Base-by-base conservation (phyloP, 2,113 vertebrate species). In the Oryzias woworae region DNA sequence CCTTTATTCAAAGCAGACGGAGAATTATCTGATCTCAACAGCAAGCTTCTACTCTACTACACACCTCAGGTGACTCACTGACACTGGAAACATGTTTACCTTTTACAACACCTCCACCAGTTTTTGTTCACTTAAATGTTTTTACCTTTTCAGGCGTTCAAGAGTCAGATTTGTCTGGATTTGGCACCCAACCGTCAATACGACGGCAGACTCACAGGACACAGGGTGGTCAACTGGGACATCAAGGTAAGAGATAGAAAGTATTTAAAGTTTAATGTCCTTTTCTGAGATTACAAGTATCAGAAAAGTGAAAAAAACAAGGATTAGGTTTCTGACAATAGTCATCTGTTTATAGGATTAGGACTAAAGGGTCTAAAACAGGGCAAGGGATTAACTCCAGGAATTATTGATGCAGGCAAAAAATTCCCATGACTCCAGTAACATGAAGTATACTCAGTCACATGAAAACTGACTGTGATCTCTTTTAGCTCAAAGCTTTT, bases 141-240 rank as follows among this genome's bases (percentile, higher is more conserved):
- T 13, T 47, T 14, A 68, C n/a, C n/a, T 51, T 55, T 65, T 26
- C 65, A 98, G 97, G 97, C 97, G 59, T 98, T 95, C 80, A 96
- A 94, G 87, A 95, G 89, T 79, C 97, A 98, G 82, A 98, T 97
- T 85, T 99, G 97, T 80, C 77, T 95, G 87, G 97, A 98, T 80
- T 91, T 99, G 44, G 95, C 97, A 14, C 94, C 95, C 14, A 92
- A 93, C 78, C 95, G 94, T 0, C 54, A 85, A 17, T 92, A 97
- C 58, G 95, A 98, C 0, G 97, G 97, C 68, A 93, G 97, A 54
- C 90, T 99, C 72, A 99, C 97, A 0, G 97, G 97, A 5, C 94
- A 99, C 85, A 90, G 91, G 23, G 95, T 98, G 24, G 92, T 96
- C 77, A 98, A 95, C 73, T 98, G 97, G 95, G 94, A 97, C 2